phyloP scores from a whole-genome alignment of 1,140 invertebrate species.

The Stegodyphus mimosarum region DNA sequence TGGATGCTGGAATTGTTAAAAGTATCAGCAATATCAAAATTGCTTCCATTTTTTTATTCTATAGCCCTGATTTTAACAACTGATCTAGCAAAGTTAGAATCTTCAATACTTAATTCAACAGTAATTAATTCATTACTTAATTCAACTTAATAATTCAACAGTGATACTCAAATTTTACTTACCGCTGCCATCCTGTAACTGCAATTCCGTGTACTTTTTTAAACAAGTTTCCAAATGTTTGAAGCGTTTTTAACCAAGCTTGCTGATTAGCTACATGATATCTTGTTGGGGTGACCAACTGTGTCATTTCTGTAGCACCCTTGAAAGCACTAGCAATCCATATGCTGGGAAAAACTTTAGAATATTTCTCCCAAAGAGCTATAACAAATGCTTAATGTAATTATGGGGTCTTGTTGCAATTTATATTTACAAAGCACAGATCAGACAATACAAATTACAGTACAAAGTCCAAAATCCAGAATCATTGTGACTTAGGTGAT shows the following conservation, averaged over 20 bases:
- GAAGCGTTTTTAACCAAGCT: slow-evolving; percentile 66
- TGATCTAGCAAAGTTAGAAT: no score
- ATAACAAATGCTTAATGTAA: background rate
- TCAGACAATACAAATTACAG: background rate
- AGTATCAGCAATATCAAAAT: no score
- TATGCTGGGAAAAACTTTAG: slow-evolving; percentile 71
- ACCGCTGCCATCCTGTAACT: slow-evolving; percentile 70
- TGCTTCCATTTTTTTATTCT: no score
- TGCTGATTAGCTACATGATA: slow-evolving; percentile 69
- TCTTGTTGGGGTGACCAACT: slow-evolving; percentile 53
- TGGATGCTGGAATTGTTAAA: no score
- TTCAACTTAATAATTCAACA: no score
- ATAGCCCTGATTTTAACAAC: no score
- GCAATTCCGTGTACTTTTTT: slow-evolving; percentile 67
- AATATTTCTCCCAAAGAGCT: slow-evolving; percentile 71
- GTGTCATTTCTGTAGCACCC: slow-evolving; percentile 68
- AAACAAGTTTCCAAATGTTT: slow-evolving; percentile 26
- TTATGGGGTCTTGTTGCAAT: background rate
- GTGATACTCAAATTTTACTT: background rate
- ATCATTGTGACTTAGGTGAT: no score
- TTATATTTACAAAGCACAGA: background rate
- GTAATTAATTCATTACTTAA: no score
- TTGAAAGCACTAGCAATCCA: slow-evolving; percentile 77
- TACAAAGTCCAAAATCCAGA: background rate
- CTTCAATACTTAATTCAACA: no score